Evolutionary conservation across 2,888 invertebrate species (phyloP), one percentile per base, ranked within the genome.

Genomic region (Serrognathus titanus): DNA sequence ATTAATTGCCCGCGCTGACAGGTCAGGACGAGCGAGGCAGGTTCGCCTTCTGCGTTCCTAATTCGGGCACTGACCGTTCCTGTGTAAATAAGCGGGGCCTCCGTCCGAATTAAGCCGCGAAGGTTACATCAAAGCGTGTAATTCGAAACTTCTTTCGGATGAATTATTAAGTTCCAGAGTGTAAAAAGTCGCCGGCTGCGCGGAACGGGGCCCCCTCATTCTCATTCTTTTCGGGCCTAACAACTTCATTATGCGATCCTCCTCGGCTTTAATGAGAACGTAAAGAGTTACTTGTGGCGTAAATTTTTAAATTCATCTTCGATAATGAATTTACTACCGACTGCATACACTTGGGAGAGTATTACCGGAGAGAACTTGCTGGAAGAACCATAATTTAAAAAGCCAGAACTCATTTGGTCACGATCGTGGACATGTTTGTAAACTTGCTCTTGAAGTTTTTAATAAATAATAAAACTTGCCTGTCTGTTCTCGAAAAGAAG

Each of bases 1-100:
- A 54, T 54, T 54, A 54, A 54, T 54, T 54, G 48, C 54, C 31
- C 39, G 48, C 40, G 38, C 24, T 31, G 24, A 31, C 24, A 31
- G 24, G 24, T 31, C 24, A 31, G 24, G 24, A 31, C 24, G 24
- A 7, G 45, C 45, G 45, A 16, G n/a, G 13, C 45, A 10, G 12
- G 24, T 31, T 31, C 24, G 24, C 24, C 24, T 31, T 31, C 24
- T 31, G 24, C 24, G 24, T 4, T 31, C 24, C 20, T 43, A 43
- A 43, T 43, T 10, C 12, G 43, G 24, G 24, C 43, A 13, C 43
- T 16, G 20, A 43, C 13, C 43, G 20, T 16, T 20, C 39, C n/a
- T 39, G 39, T 12, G 43, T 43, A 16, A 16, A 43, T 16, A 43
- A 13, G 13, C 43, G 9, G 12, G 43, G 43, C 20, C 43, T 3